phyloP scores from a whole-genome alignment of 2,113 vertebrate species.

The Lathamus discolor region DNA sequence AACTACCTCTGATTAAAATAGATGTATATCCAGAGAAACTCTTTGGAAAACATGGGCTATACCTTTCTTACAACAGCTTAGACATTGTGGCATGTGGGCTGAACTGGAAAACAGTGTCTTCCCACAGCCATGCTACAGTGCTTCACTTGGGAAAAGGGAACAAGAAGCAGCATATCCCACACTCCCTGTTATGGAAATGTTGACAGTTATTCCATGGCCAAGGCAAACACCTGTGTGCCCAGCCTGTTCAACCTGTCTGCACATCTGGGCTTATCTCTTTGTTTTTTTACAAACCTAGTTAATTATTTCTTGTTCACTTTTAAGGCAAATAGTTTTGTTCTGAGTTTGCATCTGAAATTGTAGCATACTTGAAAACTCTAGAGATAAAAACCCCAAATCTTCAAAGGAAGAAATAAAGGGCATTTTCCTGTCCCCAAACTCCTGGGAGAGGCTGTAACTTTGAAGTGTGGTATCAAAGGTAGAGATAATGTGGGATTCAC shows the following conservation, averaged over 20 bases:
- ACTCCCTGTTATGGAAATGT: conserved; percentile 2
- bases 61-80: neutral
- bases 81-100: neutral
- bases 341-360: conserved; percentile 9
- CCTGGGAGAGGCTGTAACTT: neutral
- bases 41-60: neutral
- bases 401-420: conserved; percentile 10
- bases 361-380: neutral
- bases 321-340: neutral
- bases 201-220: conserved; percentile 11
- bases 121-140: neutral
- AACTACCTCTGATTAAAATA: neutral
- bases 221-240: conserved; percentile 34
- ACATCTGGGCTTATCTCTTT: conserved; percentile 11
- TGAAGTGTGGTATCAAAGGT: neutral
- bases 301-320: conserved; percentile 1
- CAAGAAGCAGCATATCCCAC: conserved; percentile 18
- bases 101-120: neutral
- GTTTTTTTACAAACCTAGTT: neutral
- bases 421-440: neutral
- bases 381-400: neutral
- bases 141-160: neutral
- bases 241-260: conserved; percentile 13
- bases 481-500: neutral
- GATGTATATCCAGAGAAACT: neutral